These are phyloP conservation scores for Oryzias celebensis DNA, from an alignment of 2,113 vertebrate genomes.

Conservation along the genomic window DNA sequence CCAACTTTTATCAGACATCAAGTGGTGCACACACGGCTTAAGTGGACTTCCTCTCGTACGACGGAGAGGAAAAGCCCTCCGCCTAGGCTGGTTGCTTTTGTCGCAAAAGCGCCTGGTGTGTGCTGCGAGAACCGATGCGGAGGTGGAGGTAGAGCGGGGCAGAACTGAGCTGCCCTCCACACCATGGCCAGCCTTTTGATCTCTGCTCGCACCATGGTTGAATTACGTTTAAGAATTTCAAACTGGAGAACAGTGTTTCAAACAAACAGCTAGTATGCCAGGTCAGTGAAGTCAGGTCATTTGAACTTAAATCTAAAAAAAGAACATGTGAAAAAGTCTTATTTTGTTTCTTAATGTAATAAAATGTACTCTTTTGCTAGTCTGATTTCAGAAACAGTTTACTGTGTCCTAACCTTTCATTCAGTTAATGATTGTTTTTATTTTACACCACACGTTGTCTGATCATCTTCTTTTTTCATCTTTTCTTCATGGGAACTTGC, in stretches of 20 bases:
- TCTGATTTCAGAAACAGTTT: constrained; percentile 36
- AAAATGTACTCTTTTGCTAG: constrained; percentile 11
- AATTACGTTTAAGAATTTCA: constrained; percentile 78
- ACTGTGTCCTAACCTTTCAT: constrained; percentile 15
- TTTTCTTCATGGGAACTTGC: constrained; percentile 43
- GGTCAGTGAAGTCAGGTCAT: constrained; percentile 62
- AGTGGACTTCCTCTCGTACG: constrained; percentile 52
- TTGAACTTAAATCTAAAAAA: constrained; percentile 32
- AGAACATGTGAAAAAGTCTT: constrained; percentile 30
- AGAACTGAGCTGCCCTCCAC: constrained; percentile 62
- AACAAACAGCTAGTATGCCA: constrained; percentile 59
- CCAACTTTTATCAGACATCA: constrained; percentile 47
- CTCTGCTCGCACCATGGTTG: constrained; percentile 73
- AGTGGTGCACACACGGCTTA: constrained; percentile 56
- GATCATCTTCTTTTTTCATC: constrained; percentile 31
- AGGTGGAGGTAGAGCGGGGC: constrained; percentile 41
- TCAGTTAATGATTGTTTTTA: background rate
- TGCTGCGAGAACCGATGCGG: constrained; percentile 34
- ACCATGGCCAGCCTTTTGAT: constrained; percentile 68
- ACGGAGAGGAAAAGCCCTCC: constrained; percentile 26
- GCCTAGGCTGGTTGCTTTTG: constrained; percentile 41
- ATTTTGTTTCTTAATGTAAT: too few relatives aligned
- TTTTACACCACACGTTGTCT: constrained; percentile 17
- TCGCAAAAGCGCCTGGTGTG: constrained; percentile 48
- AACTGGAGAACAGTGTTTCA: constrained; percentile 69